Conservation (phyloP, 2,888 invertebrate species). For the Ornithoptera alexandrae region DNA sequence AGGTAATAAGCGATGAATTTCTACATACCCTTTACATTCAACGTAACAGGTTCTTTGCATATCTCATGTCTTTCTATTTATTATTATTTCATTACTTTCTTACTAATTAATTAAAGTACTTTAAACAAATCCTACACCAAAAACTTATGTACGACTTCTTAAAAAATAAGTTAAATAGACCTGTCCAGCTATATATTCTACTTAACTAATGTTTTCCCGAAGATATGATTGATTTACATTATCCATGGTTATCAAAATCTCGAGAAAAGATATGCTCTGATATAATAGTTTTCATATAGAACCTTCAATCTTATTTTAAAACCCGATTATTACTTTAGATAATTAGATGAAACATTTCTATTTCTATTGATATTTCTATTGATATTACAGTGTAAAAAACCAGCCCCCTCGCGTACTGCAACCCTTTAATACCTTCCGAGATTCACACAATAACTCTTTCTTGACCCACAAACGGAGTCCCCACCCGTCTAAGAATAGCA, state of each 20-base stretch:
- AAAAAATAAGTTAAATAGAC: too few species aligned
- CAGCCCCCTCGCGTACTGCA: slow-evolving; percentile 37
- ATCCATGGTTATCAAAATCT: too few species aligned
- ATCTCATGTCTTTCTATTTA: slow-evolving; percentile 6
- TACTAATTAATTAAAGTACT: too few species aligned
- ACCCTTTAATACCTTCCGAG: slow-evolving; percentile 37
- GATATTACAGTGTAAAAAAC: slow-evolving; percentile 34
- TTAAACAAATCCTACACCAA: too few species aligned
- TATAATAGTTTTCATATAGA: too few species aligned
- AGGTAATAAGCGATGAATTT: slow-evolving; percentile 62
- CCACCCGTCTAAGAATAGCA: slow-evolving; percentile 67
- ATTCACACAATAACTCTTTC: slow-evolving; percentile 74
- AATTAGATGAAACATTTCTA: not conserved
- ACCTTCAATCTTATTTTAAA: not conserved
- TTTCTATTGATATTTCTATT: too few species aligned
- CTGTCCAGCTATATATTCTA: too few species aligned
- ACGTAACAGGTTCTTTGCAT: slow-evolving; percentile 15
- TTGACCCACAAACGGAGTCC: slow-evolving; percentile 74
- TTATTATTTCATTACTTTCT: too few species aligned
- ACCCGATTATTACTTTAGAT: not conserved
- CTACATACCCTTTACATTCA: slow-evolving; percentile 38
- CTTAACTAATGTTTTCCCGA: too few species aligned
- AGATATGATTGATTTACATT: too few species aligned
- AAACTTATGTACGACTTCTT: too few species aligned
- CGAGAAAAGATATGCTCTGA: too few species aligned